phyloP scores from a whole-genome alignment of 2,888 invertebrate genomes.

The Pseudolycoriella hygida region DNA sequence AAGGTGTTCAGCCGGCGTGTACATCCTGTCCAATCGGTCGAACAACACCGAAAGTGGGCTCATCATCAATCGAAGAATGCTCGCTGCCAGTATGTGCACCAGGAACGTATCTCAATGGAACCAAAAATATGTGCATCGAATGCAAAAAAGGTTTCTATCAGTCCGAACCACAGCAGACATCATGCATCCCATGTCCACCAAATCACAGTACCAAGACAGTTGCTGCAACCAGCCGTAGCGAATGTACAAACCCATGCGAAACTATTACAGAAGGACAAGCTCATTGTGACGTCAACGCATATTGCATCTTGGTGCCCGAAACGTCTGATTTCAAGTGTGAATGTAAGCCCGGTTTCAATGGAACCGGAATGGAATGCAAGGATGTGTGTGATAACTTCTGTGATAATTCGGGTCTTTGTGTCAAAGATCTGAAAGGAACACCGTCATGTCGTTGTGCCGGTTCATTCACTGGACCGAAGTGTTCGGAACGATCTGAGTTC shows the following conservation, averaged over 20 bases:
- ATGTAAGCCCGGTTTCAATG: slow-evolving; percentile 85
- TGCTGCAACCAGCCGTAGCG: slow-evolving; percentile 64
- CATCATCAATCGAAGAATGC: slow-evolving; percentile 75
- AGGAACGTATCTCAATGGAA: slow-evolving; percentile 71
- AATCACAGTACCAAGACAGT: slow-evolving; percentile 75
- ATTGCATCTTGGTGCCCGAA: slow-evolving; percentile 67
- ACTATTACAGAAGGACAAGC: slow-evolving; percentile 55
- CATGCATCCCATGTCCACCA: slow-evolving; percentile 72
- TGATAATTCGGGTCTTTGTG: slow-evolving; percentile 77
- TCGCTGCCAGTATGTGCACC: slow-evolving; percentile 75
- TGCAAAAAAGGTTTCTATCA: slow-evolving; percentile 87
- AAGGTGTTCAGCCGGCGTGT: slow-evolving; percentile 78
- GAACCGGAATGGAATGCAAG: slow-evolving; percentile 62
- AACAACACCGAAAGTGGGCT: slow-evolving; percentile 74
- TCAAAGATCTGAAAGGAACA: slow-evolving; percentile 65
- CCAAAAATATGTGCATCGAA: slow-evolving; percentile 66
- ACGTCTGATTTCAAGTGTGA: slow-evolving; percentile 76
- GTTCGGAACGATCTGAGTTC: slow-evolving; percentile 83
- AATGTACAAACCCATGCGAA: slow-evolving; percentile 84
- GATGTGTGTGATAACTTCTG: slow-evolving; percentile 76
- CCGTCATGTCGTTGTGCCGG: slow-evolving; percentile 81
- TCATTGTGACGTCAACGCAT: slow-evolving; percentile 75
- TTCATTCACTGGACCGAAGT: slow-evolving; percentile 79
- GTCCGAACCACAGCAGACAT: slow-evolving; percentile 71
- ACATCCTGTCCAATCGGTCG: slow-evolving; percentile 73